Percentiles rank a stretch among this genome's conserved stretches.
These are phyloP conservation scores for Thymelicus sylvestris DNA, from an alignment of 2,888 invertebrate species.

Conservation along the genomic window DNA sequence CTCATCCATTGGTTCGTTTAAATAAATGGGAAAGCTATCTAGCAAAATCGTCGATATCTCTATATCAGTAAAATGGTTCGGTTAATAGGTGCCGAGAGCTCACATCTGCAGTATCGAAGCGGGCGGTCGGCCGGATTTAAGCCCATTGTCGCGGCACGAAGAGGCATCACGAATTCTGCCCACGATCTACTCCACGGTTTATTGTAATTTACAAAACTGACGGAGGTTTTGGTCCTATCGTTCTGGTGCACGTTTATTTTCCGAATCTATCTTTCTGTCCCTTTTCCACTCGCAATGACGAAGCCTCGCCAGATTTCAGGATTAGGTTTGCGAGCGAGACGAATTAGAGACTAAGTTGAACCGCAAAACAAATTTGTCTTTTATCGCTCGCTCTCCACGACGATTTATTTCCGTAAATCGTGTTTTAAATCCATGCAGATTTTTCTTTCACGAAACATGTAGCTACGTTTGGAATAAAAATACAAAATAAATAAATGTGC, in stretches of 20 bases:
- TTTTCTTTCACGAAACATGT: conserved; percentile 30
- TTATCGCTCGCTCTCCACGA: conserved; percentile 37
- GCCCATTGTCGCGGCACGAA: conserved; percentile 68
- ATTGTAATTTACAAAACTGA: conserved; percentile 83
- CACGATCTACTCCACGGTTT: conserved; percentile 78
- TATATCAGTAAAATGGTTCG: conserved; percentile 58
- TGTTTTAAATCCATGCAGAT: conserved; percentile 36
- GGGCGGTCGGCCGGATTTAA: conserved; percentile 60
- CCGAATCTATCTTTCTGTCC: conserved; percentile 52
- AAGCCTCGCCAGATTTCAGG: conserved; percentile 48
- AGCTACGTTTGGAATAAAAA: conserved; percentile 27
- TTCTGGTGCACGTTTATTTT: conserved; percentile 69
- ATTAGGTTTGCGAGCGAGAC: conserved; percentile 50
- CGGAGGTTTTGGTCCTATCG: conserved; percentile 73
- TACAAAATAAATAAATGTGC: conserved; percentile 5
- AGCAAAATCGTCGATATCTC: conserved; percentile 45
- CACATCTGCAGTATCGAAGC: conserved; percentile 61
- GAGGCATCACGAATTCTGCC: conserved; percentile 73
- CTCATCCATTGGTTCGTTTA: conserved; percentile 26
- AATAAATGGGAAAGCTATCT: conserved; percentile 43
- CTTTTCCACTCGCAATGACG: conserved; percentile 27
- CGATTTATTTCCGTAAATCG: conserved; percentile 38
- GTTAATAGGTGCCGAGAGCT: conserved; percentile 64
- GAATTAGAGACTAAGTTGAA: conserved; percentile 40
- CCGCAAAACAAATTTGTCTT: conserved; percentile 37